These are phyloP conservation scores for Pollenia angustigena DNA, from an alignment of 2,888 invertebrate genomes.

Conservation along the genomic window DNA sequence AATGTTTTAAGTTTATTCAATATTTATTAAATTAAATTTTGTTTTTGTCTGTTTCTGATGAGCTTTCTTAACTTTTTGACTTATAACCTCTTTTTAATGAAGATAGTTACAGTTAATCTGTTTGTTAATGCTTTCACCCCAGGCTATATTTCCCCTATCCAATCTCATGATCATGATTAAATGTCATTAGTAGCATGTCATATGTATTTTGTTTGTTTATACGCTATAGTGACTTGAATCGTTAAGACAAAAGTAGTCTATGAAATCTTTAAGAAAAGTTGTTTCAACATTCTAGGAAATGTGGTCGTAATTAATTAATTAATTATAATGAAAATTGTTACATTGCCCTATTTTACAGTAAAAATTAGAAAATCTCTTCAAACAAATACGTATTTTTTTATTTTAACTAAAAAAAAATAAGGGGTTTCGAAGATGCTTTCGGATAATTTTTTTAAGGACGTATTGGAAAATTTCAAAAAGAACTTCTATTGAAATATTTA, in stretches of 20 bases:
- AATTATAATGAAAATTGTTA: too few relatives aligned
- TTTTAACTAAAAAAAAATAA: too few relatives aligned
- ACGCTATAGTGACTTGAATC: background rate
- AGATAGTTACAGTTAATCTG: background rate
- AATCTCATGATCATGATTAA: background rate
- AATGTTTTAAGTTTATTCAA: slow-evolving; percentile 72
- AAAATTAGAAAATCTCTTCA: too few relatives aligned
- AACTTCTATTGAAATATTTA: too few relatives aligned
- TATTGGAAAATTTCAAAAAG: too few relatives aligned
- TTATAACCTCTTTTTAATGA: background rate
- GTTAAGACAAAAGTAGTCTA: background rate
- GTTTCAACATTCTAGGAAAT: too few relatives aligned
- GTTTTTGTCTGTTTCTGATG: slow-evolving; percentile 12
- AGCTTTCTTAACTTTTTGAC: slow-evolving; percentile 12
- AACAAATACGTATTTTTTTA: too few relatives aligned
- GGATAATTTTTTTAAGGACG: too few relatives aligned
- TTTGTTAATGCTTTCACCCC: background rate
- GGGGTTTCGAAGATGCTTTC: too few relatives aligned
- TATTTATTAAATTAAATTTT: slow-evolving; percentile 10
- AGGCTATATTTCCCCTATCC: background rate
- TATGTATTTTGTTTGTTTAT: slow-evolving; percentile 1
- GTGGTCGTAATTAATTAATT: too few relatives aligned
- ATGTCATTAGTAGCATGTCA: slow-evolving; percentile 34
- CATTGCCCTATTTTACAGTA: too few relatives aligned
- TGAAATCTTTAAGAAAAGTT: background rate